phyloP scores from a whole-genome alignment of 2,797 vertebrate species.

The Monodelphis domestica region DNA sequence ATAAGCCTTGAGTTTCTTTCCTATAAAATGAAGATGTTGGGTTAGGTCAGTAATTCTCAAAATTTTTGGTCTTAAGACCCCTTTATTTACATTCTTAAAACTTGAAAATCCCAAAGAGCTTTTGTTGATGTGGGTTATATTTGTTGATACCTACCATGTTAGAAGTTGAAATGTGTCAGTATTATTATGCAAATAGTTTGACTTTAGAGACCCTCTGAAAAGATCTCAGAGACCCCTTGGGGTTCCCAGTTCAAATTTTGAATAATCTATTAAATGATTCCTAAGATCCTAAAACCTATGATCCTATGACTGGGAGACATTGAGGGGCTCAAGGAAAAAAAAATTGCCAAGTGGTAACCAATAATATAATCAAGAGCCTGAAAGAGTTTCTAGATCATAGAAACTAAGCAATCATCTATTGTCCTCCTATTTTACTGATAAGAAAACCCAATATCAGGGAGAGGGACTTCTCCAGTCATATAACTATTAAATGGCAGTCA shows the following conservation, averaged over 20 bases:
- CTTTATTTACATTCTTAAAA: neutral
- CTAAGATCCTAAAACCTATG: neutral
- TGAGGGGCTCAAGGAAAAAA: neutral
- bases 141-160: neutral
- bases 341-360: neutral
- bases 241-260: neutral
- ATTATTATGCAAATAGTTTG: neutral
- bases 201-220: neutral
- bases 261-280: neutral
- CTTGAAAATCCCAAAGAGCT: neutral
- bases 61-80: neutral
- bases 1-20: neutral
- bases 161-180: neutral
- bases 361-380: neutral
- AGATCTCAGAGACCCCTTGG: neutral
- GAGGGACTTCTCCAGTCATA: neutral
- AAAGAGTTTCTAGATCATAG: neutral
- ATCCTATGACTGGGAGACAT: neutral
- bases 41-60: neutral
- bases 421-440: neutral
- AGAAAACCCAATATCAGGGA: neutral
- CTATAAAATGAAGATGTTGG: neutral
- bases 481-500: neutral
- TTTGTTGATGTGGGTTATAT: neutral
- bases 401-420: neutral